Conservation (phyloP, 2,888 invertebrate species). For the Stomorhina lunata region DNA sequence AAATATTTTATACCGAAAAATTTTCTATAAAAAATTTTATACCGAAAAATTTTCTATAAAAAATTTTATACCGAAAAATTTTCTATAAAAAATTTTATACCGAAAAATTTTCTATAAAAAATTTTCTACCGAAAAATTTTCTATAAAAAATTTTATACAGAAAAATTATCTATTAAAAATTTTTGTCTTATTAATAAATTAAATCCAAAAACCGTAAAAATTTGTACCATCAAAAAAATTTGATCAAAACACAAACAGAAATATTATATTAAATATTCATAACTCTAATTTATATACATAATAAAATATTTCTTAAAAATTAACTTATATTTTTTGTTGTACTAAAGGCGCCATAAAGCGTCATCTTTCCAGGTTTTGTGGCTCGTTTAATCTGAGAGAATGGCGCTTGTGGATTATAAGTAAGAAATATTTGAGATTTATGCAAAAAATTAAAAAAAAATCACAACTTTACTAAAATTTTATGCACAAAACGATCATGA, state of each 20-base stretch:
- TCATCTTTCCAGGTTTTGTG: constrained; percentile 61
- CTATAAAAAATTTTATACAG: no score
- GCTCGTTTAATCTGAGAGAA: constrained; percentile 32
- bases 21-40: no score
- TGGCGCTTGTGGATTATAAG: constrained; percentile 25
- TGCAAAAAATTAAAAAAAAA: neutral
- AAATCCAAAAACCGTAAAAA: no score
- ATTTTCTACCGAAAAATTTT: no score
- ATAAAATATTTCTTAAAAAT: neutral
- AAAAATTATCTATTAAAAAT: no score
- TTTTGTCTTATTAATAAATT: no score
- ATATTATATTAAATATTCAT: neutral
- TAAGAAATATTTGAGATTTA: neutral
- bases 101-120: no score
- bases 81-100: no score
- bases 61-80: no score
- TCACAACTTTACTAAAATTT: neutral
- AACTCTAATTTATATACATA: neutral
- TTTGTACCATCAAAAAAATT: neutral
- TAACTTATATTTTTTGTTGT: neutral
- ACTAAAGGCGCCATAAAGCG: constrained; percentile 60
- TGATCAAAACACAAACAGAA: neutral
- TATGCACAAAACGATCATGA: neutral
- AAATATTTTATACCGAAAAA: no score
- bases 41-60: no score